These are phyloP conservation scores for Troides aeacus DNA, from an alignment of 2,888 invertebrate genomes.

Conservation along the genomic window DNA sequence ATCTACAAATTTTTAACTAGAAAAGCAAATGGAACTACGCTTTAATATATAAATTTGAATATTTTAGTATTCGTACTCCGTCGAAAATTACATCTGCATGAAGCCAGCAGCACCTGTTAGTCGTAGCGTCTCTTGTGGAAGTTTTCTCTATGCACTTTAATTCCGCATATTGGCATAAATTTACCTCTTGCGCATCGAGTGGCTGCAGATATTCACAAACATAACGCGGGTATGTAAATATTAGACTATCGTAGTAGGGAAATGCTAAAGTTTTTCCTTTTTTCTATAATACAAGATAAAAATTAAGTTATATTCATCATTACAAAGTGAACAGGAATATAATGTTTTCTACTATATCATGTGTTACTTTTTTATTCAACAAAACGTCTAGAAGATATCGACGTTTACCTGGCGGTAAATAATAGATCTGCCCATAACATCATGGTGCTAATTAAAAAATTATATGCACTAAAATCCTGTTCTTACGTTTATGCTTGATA, in stretches of 20 bases:
- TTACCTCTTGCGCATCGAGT: constrained; percentile 8
- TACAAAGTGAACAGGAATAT: no score
- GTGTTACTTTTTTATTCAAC: no score
- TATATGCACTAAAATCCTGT: no score
- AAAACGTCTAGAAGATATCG: no score
- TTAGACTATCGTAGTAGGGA: not conserved
- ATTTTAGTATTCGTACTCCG: constrained; percentile 1
- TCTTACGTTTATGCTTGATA: no score
- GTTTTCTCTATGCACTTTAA: constrained; percentile 18
- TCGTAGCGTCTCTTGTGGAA: constrained; percentile 5
- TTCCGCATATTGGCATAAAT: constrained; percentile 10
- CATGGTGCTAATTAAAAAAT: no score
- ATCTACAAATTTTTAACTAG: not conserved
- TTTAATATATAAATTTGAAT: not conserved
- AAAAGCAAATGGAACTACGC: not conserved
- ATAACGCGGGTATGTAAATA: not conserved
- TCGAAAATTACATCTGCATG: constrained; percentile 20
- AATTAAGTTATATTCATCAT: no score
- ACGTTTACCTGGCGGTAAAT: no score
- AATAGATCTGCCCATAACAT: no score
- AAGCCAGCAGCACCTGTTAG: constrained; percentile 20
- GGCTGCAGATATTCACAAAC: not conserved
- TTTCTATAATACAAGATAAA: no score
- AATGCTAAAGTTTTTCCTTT: no score
- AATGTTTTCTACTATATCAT: no score